phyloP scores from a whole-genome alignment of 2,113 vertebrate genomes.

The Balaeniceps rex region DNA sequence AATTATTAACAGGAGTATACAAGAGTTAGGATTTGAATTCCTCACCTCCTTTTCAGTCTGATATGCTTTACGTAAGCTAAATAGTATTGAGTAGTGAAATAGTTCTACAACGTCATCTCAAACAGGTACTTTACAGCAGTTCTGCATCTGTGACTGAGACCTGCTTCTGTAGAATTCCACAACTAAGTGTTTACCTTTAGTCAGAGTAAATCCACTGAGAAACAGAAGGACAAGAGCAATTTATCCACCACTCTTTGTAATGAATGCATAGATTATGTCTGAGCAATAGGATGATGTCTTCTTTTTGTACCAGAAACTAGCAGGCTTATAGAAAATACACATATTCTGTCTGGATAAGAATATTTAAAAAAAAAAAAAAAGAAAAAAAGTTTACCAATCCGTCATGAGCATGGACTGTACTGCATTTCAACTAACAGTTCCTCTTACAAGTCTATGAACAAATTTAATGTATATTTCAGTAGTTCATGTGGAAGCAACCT shows the following conservation, averaged over 20 bases:
- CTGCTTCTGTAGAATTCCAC: background rate
- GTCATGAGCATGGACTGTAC: background rate
- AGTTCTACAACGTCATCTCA: constrained; percentile 61
- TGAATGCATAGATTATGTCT: background rate
- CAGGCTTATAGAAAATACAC: background rate
- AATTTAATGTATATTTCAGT: background rate
- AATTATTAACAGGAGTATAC: no score
- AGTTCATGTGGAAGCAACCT: background rate
- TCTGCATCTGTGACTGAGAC: background rate
- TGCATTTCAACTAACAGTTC: background rate
- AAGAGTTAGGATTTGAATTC: no score
- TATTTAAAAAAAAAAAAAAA: background rate
- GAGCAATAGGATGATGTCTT: background rate
- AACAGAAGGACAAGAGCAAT: background rate
- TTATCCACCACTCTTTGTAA: background rate
- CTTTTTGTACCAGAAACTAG: background rate
- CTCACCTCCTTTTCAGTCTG: no score
- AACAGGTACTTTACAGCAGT: constrained; percentile 47
- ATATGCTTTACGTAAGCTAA: no score
- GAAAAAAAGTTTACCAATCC: background rate
- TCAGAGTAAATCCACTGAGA: background rate
- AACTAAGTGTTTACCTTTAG: background rate
- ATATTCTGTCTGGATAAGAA: background rate
- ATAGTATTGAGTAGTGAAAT: no score
- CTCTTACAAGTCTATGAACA: background rate